Evolutionary conservation across 2,888 invertebrate genomes (phyloP).

Genomic region (Fissipunctia ypsillon): DNA sequence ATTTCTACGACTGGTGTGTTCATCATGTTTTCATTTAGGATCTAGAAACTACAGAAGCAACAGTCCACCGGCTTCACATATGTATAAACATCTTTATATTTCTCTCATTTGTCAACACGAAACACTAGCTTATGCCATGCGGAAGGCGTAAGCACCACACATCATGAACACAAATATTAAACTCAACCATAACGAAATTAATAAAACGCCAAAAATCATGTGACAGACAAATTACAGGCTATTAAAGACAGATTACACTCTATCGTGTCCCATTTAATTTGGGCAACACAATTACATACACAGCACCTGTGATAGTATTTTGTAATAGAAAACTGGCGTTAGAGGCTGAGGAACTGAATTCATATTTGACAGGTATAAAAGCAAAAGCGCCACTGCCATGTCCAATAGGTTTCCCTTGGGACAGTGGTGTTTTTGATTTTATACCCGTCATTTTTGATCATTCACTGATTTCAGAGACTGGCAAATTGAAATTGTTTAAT

Average conservation of each 20-base stretch:
- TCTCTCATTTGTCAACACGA: neutral
- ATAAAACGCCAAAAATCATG: conserved; percentile 1
- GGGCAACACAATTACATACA: conserved; percentile 20
- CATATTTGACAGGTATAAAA: too few relatives aligned
- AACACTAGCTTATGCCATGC: neutral
- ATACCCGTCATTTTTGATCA: neutral
- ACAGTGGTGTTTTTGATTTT: too few relatives aligned
- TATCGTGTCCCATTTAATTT: conserved; percentile 34
- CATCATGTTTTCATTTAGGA: neutral
- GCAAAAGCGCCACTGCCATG: too few relatives aligned
- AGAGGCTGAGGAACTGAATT: neutral
- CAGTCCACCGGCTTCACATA: neutral
- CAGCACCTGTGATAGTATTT: conserved; percentile 35
- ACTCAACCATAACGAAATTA: neutral
- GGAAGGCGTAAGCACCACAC: neutral
- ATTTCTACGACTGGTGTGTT: neutral
- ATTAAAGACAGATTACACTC: conserved; percentile 26
- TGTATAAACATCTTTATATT: neutral
- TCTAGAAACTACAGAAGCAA: neutral
- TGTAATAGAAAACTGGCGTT: conserved; percentile 64
- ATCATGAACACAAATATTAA: neutral
- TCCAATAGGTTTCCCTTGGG: too few relatives aligned
- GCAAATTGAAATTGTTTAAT: neutral
- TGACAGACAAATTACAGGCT: conserved; percentile 20
- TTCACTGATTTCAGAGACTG: too few relatives aligned